Conservation (phyloP, 2,888 invertebrate genomes). For the Leptinotarsa rubiginosa region DNA sequence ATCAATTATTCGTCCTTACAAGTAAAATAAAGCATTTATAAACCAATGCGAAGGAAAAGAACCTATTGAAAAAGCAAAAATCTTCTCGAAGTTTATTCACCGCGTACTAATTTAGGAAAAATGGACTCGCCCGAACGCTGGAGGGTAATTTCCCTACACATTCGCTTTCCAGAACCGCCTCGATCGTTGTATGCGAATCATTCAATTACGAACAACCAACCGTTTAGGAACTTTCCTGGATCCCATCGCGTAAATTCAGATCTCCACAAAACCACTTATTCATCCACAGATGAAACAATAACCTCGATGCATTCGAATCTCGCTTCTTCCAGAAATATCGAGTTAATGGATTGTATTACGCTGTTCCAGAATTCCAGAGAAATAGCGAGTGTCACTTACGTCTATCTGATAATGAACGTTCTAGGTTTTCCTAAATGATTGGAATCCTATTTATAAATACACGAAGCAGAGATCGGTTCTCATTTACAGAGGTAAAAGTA, state of each 20-base stretch:
- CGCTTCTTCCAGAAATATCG: slow-evolving; percentile 17
- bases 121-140: not conserved
- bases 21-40: no score
- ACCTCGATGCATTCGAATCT: slow-evolving; percentile 15
- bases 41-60: not conserved
- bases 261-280: slow-evolving; percentile 18
- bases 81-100: no score
- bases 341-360: slow-evolving; percentile 20
- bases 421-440: slow-evolving; percentile 37
- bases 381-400: slow-evolving; percentile 34
- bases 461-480: slow-evolving; percentile 36
- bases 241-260: not conserved
- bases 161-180: not conserved
- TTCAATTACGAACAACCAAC: slow-evolving; percentile 8
- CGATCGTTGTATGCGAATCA: not conserved
- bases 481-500: slow-evolving; percentile 40
- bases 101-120: not conserved
- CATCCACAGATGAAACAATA: slow-evolving; percentile 17
- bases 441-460: slow-evolving; percentile 38
- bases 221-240: not conserved
- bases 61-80: no score
- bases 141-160: not conserved
- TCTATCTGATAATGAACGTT: slow-evolving; percentile 32
- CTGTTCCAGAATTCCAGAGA: slow-evolving; percentile 21
- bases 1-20: no score